Conservation (phyloP, 2,113 vertebrate genomes). For the Mustela nigripes region DNA sequence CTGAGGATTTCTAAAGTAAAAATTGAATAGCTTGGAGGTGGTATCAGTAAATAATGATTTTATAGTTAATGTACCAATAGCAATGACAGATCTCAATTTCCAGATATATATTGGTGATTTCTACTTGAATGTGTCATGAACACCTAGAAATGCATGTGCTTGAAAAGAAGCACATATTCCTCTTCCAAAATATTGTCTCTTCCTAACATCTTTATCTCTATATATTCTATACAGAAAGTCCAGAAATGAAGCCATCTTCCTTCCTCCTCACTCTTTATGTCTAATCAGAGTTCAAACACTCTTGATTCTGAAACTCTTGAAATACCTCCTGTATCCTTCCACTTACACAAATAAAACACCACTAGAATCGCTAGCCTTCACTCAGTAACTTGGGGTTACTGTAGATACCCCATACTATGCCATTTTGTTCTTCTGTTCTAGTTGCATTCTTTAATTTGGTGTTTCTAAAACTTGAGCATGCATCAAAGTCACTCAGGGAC, state of each 20-base stretch:
- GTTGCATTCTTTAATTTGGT: not conserved
- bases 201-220: not conserved
- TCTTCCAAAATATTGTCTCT: not conserved
- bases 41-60: not conserved
- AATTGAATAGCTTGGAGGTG: not conserved
- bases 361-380: not conserved
- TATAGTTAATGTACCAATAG: not conserved
- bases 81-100: not conserved
- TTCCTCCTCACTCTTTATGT: not conserved
- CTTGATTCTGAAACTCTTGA: not conserved
- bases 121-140: not conserved
- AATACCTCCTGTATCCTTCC: not conserved
- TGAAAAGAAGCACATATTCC: not conserved
- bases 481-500: not conserved
- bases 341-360: not conserved
- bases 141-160: not conserved
- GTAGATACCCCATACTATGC: not conserved
- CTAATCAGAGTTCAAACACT: not conserved
- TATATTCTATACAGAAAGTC: not conserved
- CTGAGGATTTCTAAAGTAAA: not conserved
- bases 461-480: not conserved
- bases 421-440: not conserved
- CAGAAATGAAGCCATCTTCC: not conserved
- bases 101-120: not conserved
- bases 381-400: not conserved